phyloP scores from a whole-genome alignment of 2,888 invertebrate genomes.

The Habroteleia sp. region DNA sequence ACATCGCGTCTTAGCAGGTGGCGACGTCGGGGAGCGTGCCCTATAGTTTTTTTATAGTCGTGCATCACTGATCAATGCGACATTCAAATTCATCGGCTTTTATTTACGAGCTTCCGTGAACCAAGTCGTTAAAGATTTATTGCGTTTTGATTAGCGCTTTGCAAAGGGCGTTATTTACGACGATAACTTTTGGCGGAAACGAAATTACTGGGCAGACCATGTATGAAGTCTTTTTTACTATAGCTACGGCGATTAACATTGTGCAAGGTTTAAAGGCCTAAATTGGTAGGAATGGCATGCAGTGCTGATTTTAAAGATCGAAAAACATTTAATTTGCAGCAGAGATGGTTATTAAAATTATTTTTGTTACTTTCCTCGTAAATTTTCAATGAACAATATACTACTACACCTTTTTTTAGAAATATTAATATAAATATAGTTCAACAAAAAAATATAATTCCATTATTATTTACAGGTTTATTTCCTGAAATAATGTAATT shows the following conservation, averaged over 20 bases:
- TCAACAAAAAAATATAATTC: too few relatives aligned
- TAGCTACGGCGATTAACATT: conserved; percentile 16
- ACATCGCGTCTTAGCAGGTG: conserved; percentile 36
- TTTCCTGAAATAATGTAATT: too few relatives aligned
- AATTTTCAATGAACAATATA: too few relatives aligned
- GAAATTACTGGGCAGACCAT: conserved; percentile 34
- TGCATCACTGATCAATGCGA: conserved; percentile 33
- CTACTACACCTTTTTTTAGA: too few relatives aligned
- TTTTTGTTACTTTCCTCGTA: too few relatives aligned
- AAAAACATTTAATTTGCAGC: too few relatives aligned
- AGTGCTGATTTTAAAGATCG: conserved; percentile 6
- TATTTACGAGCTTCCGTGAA: conserved; percentile 56
- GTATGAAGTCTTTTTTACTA: conserved; percentile 4
- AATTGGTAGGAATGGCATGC: conserved; percentile 11
- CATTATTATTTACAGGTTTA: too few relatives aligned
- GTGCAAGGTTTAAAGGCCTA: conserved; percentile 9
- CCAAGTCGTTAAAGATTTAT: conserved; percentile 52
- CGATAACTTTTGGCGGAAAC: conserved; percentile 27
- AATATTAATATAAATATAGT: too few relatives aligned
- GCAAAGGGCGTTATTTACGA: conserved; percentile 39
- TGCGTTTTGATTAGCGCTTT: conserved; percentile 36
- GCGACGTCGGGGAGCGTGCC: conserved; percentile 2
- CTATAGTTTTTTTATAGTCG: conserved; percentile 13
- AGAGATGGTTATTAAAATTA: too few relatives aligned
- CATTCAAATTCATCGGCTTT: conserved; percentile 45